phyloP scores from a whole-genome alignment of 2,888 invertebrate species.

The Mactromeris polynyma region DNA sequence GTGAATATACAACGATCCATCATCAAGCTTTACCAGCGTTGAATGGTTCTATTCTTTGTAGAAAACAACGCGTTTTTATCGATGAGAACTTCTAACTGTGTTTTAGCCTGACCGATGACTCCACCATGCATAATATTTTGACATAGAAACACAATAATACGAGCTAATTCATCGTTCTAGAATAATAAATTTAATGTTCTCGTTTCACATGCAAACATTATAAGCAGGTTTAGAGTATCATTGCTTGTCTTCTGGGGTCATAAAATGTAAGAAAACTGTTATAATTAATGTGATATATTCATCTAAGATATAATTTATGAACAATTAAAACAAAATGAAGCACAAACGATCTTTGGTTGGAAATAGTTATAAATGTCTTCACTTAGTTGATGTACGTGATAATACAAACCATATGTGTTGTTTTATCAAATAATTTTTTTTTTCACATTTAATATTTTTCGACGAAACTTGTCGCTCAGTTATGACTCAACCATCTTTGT shows the following conservation, averaged over 20 bases:
- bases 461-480: not conserved
- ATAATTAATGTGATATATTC: conserved; percentile 36
- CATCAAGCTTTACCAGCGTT: not conserved
- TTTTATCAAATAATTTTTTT: not conserved
- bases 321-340: conserved; percentile 39
- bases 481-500: not conserved
- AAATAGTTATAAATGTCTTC: conserved; percentile 25
- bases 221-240: conserved; percentile 5
- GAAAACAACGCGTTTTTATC: conserved; percentile 23
- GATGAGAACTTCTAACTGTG: conserved; percentile 12
- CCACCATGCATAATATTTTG: not conserved
- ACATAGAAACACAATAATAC: conserved; percentile 12
- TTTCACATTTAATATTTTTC: conserved; percentile 10
- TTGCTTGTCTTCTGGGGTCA: conserved; percentile 5
- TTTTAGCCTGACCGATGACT: not conserved
- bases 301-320: conserved; percentile 35
- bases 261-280: conserved; percentile 37
- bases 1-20: conserved; percentile 28
- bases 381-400: not conserved
- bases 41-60: conserved; percentile 31
- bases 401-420: conserved; percentile 14
- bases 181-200: not conserved
- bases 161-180: not conserved
- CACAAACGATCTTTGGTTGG: conserved; percentile 30
- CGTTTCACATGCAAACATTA: not conserved